Base-by-base conservation (phyloP, 2,797 vertebrate genomes). In the Dicrostonyx torquatus region DNA sequence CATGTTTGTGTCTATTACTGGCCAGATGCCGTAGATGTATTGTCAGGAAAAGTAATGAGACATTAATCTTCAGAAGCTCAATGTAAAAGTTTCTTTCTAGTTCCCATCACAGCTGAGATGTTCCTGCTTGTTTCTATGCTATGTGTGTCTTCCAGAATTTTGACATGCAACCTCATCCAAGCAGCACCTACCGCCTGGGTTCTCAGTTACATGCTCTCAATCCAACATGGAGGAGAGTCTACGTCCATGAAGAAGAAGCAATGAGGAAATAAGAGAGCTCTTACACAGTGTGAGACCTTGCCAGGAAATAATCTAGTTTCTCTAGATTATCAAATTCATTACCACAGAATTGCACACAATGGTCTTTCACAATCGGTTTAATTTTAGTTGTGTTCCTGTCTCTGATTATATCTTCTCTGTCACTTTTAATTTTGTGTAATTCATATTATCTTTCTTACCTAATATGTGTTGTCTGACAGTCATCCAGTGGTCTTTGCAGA, bases 261-360 rank as follows among this genome's bases (percentile, higher is more conserved):
- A 17, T 34, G 8, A 87, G 2, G 18, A 94, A 85, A 50, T 86
- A 55, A 87, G 88, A 91, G 55, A 76, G 43, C 17, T 77, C 15
- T 75, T 15, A 60, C 11, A 13, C 26, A 50, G 34, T 29, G 50
- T 79, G 84, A 60, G 37, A 45, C 83, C 91, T 91, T 68, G 34
- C 87, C 62, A 84, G 17, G 24, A 93, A 94, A 91, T 90, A 64
- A 91, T 91, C 80, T 68, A 75, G 48, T 87, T 93, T 75, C 26
- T 84, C n/a, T 66, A 45, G 43, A 88, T 90, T 93, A 94, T 90
- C 82, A 95, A 73, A 84, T 89, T 40, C 64, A 45, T 88, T 82
- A 68, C 76, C 29, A 76, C 22, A 40, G 78, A 93, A 86, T 34
- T 95, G 64, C 26, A 62, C 18, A 70, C 86, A n/a, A 87, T 84